Base-by-base conservation (phyloP, 2,888 invertebrate genomes). In the Aspidiotus rigidus region DNA sequence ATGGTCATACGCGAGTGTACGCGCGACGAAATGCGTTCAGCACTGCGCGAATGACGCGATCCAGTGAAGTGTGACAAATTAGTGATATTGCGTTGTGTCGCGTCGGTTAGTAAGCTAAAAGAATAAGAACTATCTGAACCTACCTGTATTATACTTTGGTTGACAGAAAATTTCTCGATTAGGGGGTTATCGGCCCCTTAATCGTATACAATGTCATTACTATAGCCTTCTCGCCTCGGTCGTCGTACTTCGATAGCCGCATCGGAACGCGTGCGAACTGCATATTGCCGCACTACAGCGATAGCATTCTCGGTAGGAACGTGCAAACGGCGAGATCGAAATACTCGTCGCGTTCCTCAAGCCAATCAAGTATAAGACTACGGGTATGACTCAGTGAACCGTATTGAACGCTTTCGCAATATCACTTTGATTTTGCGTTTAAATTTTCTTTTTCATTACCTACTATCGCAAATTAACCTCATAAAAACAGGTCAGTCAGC, bases 391-490 rank as follows among this genome's bases (percentile, higher is more conserved):
- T 66, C 66, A 49, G 59, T 66, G 66, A 66, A 66, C 66, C 41
- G 59, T 66, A 59, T 59, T 59, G 59, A 66, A 66, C 56, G 28
- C 66, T 66, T 49, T 66, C 66, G 66, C 49, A 66, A 66, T 66
- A 64, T 66, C 42, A 44, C 49, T 66, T 66, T 59, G 54, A 17
- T 59, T 59, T 66, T 59, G 57, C 66, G 57, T 28, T 28, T 28
- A 28, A 59, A 66, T 66, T 66, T 57, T 66, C 66, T 59, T 66
- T 55, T 57, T 66, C 57, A 66, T 66, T 66, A 66, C 59, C n/a
- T n/a, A 28, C 28, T 28, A 28, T 28, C 28, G 28, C 59, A 59
- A 66, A 66, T 59, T 59, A 57, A 66, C 66, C 66, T 66, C 59
- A 42, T n/a, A n/a, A n/a, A 66, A 8, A 57, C 66, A 16, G 57